Base-by-base conservation (phyloP, 1,140 invertebrate genomes). In the Andrena cerasifolii region DNA sequence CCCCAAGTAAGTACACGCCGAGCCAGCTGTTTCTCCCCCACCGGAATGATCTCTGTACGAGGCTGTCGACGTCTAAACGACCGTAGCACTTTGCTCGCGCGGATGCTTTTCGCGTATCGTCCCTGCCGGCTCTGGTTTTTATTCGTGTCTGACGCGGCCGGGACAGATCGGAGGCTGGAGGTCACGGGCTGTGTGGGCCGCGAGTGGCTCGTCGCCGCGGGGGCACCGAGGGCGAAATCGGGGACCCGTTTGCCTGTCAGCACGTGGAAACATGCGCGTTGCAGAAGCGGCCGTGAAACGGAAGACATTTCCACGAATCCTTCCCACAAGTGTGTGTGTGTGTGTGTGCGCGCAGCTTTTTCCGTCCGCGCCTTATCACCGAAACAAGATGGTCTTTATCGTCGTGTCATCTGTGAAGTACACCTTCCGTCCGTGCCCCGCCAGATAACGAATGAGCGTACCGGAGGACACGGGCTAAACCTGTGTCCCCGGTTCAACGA, bases 171-270 rank as follows among this genome's bases (percentile, higher is more conserved):
- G 26, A n/a, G n/a, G 26, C 1, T 14, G 12, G 26, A 53, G 66
- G 33, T 51, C 33, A 43, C 31, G 7, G 18, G 33, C 10, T 24
- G 72, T 47, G 70, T 8, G 65, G 28, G 24, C 33, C 47, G n/a
- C n/a, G 54, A 31, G 24, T 14, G 36, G 16, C 10, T 40, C 36
- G 31, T 40, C 53, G 33, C 47, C 47, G 24, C 65, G 24, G 61
- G 61, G 53, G 40, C 31, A 31, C 21, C 43, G 31, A 18, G 65
- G 58, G 59, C 61, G 70, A 16, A n/a, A 36, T 45, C 28, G 14
- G 18, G 36, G 56, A 45, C 51, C 78, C 79, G 79, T 80, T 80
- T 78, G 58, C 2, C 79, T 80, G 79, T 80, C 79, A 80, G 6
- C 79, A 10, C 14, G 49, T 40, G n/a, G 45, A 43, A 75, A 66